phyloP scores from a whole-genome alignment of 2,797 vertebrate genomes.

The Brotula barbata region DNA sequence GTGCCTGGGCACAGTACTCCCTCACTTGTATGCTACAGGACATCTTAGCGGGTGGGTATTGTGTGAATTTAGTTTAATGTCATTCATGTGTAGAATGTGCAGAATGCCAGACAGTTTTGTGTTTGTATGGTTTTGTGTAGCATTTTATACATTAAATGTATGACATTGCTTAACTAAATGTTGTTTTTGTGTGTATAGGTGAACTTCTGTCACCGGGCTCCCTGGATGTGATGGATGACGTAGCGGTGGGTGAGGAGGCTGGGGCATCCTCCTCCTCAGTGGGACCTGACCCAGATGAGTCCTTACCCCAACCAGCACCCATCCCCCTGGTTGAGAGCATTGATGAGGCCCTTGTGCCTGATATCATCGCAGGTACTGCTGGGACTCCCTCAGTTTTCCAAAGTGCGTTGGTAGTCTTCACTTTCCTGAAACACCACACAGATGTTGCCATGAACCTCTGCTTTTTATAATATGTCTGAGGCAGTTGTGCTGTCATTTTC shows the following conservation, averaged over 20 bases:
- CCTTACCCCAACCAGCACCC: conserved; percentile 83
- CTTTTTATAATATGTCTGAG: conserved; percentile 1
- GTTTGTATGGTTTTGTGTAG: background rate
- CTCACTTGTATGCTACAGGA: conserved; percentile 99
- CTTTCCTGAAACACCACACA: conserved; percentile 27
- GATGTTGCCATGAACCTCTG: conserved; percentile 1
- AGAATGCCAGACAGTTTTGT: background rate
- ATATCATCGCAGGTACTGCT: conserved; percentile 89
- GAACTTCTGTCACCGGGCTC: conserved; percentile 89
- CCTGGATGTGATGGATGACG: conserved; percentile 91
- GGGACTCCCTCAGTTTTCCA: conserved; percentile 75
- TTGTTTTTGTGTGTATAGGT: conserved; percentile 71
- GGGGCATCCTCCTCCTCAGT: conserved; percentile 85
- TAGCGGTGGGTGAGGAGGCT: conserved; percentile 85
- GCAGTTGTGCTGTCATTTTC: conserved; percentile 19
- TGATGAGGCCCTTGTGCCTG: conserved; percentile 92
- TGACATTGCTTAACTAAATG: no score
- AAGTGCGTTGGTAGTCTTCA: conserved; percentile 74
- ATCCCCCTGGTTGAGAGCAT: conserved; percentile 92
- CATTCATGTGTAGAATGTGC: background rate
- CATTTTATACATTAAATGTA: no score
- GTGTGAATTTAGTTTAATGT: background rate
- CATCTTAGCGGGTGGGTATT: conserved; percentile 89
- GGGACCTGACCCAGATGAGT: conserved; percentile 82
- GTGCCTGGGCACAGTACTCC: conserved; percentile 98